These are phyloP conservation scores for Alentia gelatinosa DNA, from an alignment of 2,888 invertebrate genomes.

Conservation along the genomic window DNA sequence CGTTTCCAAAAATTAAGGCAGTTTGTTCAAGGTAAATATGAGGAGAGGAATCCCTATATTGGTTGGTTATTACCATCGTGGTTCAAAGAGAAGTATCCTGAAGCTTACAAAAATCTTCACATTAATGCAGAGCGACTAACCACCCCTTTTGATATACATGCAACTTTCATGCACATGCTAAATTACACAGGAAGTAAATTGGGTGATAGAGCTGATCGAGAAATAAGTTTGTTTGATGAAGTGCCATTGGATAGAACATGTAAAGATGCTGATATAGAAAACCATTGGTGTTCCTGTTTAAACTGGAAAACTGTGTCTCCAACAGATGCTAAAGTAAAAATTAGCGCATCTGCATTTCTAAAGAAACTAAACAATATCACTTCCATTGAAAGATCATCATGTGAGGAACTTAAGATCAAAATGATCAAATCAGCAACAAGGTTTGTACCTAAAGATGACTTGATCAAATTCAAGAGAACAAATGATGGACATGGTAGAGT, in stretches of 20 bases:
- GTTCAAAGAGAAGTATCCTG: conserved; percentile 85
- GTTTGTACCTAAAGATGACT: not conserved
- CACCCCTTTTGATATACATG: conserved; percentile 93
- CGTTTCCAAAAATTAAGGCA: conserved; percentile 90
- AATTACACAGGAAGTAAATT: conserved; percentile 72
- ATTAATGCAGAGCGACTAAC: conserved; percentile 87
- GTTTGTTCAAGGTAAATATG: conserved; percentile 93
- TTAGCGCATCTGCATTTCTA: conserved; percentile 79
- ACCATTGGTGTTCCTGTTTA: conserved; percentile 97
- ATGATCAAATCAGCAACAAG: conserved; percentile 86
- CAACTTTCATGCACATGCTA: conserved; percentile 87
- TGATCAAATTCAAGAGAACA: not conserved
- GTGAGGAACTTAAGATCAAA: conserved; percentile 81
- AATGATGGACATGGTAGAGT: not conserved
- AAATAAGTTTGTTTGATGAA: conserved; percentile 73
- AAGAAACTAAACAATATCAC: conserved; percentile 85
- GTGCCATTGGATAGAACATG: conserved; percentile 88
- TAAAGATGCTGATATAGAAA: conserved; percentile 92
- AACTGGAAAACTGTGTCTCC: conserved; percentile 87
- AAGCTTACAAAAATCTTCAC: conserved; percentile 84
- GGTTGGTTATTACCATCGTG: conserved; percentile 88
- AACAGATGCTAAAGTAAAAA: conserved; percentile 81
- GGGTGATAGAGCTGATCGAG: conserved; percentile 61
- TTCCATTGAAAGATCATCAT: conserved; percentile 69
- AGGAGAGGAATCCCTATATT: conserved; percentile 94